Percentiles rank a stretch among this genome's conserved stretches.
These are phyloP conservation scores for Cataglyphis rosenhaueri DNA, from an alignment of 2,888 invertebrate genomes.

Conservation along the genomic window DNA sequence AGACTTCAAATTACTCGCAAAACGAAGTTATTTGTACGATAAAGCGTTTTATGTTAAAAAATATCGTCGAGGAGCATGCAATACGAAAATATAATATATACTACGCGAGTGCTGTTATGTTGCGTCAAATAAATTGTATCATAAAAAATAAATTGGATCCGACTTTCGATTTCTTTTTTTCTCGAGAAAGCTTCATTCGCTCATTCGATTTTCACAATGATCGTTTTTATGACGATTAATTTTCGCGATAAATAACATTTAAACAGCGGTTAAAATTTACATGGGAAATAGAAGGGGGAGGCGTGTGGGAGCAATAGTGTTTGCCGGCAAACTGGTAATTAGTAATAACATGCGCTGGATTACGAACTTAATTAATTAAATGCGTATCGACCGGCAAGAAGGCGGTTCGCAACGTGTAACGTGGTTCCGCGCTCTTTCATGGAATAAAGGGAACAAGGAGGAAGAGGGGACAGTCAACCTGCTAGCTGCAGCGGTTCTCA, in stretches of 20 bases:
- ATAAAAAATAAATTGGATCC: too few species aligned
- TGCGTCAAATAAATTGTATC: constrained; percentile 19
- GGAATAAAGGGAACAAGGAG: constrained; percentile 68
- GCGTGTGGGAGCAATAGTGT: not conserved
- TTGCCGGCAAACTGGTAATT: constrained; percentile 47
- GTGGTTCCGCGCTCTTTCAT: constrained; percentile 74
- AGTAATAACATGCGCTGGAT: constrained; percentile 63
- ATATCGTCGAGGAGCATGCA: constrained; percentile 34
- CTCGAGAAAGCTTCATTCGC: not conserved
- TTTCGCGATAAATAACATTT: not conserved
- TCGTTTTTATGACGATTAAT: not conserved
- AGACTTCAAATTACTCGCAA: constrained; percentile 69
- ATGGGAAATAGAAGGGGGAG: not conserved
- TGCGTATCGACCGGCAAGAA: constrained; percentile 80
- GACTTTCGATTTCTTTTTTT: not conserved
- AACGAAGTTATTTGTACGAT: constrained; percentile 61
- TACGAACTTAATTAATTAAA: constrained; percentile 82
- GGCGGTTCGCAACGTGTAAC: constrained; percentile 81
- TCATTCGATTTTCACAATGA: not conserved
- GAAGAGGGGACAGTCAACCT: constrained; percentile 81
- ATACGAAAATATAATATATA: constrained; percentile 27
- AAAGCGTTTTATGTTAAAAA: constrained; percentile 46
- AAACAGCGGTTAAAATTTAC: constrained; percentile 3
- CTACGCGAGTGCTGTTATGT: not conserved
- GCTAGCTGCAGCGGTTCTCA: constrained; percentile 82